phyloP scores from a whole-genome alignment of 2,888 invertebrate genomes.

The Andricus curvator region DNA sequence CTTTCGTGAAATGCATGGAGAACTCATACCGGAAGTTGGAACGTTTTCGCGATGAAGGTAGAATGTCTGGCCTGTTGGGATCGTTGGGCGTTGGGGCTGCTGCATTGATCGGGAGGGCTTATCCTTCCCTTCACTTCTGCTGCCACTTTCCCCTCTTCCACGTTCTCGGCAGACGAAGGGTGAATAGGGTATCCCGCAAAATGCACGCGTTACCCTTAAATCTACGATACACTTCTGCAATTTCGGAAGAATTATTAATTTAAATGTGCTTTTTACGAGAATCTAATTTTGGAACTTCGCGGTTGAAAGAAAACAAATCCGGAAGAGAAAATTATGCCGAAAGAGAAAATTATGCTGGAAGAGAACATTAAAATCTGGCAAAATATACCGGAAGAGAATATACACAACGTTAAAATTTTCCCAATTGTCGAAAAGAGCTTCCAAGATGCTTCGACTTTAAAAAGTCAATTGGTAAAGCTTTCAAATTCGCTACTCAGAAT shows the following conservation, averaged over 20 bases:
- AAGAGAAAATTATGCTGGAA: too few relatives aligned
- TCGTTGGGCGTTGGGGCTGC: slow-evolving; percentile 70
- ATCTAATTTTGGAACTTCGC: too few relatives aligned
- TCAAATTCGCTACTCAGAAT: too few relatives aligned
- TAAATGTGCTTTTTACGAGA: not conserved
- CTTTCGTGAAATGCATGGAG: slow-evolving; percentile 30
- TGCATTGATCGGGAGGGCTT: slow-evolving; percentile 72
- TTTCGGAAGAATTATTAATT: not conserved
- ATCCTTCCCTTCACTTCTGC: slow-evolving; percentile 50
- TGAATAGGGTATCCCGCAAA: slow-evolving; percentile 36
- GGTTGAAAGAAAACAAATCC: too few relatives aligned
- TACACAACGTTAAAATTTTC: too few relatives aligned
- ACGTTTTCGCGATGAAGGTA: slow-evolving; percentile 49
- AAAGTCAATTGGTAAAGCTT: not conserved
- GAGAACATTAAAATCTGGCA: too few relatives aligned
- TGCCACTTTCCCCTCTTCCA: slow-evolving; percentile 41
- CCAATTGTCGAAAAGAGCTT: too few relatives aligned
- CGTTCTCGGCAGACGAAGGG: slow-evolving; percentile 45
- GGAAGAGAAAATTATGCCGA: too few relatives aligned
- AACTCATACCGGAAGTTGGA: slow-evolving; percentile 47
- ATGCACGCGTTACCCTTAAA: slow-evolving; percentile 33
- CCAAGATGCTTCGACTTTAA: too few relatives aligned
- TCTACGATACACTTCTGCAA: slow-evolving; percentile 9
- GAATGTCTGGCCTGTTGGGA: slow-evolving; percentile 58
- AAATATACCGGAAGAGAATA: too few relatives aligned